Base-by-base conservation (phyloP, 2,113 vertebrate species). In the Syngnathus typhle region DNA sequence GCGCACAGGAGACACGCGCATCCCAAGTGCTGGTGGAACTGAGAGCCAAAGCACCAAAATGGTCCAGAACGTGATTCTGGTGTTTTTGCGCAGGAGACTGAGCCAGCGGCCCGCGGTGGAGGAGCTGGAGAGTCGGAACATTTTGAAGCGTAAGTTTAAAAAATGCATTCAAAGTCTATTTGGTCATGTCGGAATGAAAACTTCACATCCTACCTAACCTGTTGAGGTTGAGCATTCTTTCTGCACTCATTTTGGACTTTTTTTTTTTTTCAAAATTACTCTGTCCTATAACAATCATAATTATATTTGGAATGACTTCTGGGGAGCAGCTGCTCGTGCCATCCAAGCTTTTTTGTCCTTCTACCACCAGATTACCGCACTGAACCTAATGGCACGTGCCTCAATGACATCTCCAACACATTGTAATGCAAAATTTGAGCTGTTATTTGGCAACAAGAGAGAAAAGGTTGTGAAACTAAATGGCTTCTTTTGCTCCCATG, bases 31-130 rank as follows among this genome's bases (percentile, higher is more conserved):
- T 75, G 64, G 74, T 69, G 67, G 37, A 76, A 82, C 68, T 73
- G 16, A 62, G 12, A 44, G 21, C 21, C 41, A 2, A 7, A 21
- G 60, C 9, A 21, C 4, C 4, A 52, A 71, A 60, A 98, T 98
- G 96, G 96, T 98, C 85, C 96, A 98, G 89, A 99, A 96, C 82
- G 92, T 98, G 79, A 97, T 98, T 83, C 85, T 96, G 79, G 94
- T 99, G 89, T 98, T 99, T 90, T 96, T 99, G 86, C 94, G 96
- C 91, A 99, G 96, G 93, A 93, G 96, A 84, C 91, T 99, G 87
- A 99, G 95, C 93, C 96, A 99, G 87, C 93, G 96, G 84, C 96
- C 96, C 3, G 95, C 94, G 0, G 94, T 95, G 83, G 96, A 99
- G 80, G 96, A 99, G 85, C 93, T 99, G 83, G 96, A 99, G 91